phyloP scores from a whole-genome alignment of 2,797 vertebrate genomes.

The Phaenicophaeus curvirostris region DNA sequence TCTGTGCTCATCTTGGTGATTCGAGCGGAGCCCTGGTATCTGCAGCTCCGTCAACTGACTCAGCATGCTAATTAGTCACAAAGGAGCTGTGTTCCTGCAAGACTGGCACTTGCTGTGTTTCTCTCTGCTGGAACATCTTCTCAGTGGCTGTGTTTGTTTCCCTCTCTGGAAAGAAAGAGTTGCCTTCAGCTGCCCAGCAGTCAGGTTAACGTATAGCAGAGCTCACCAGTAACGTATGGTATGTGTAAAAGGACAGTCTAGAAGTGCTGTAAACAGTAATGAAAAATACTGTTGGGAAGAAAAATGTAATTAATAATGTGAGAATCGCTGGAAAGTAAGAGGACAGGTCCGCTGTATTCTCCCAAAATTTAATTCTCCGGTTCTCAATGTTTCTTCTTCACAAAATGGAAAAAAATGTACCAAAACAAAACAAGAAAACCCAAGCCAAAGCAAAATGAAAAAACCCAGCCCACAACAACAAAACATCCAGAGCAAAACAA shows the following conservation, averaged over 20 bases:
- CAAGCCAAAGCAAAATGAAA: neutral
- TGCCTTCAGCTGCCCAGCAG: neutral
- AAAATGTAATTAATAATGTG: neutral
- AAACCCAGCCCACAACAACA: neutral
- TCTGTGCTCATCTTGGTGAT: neutral
- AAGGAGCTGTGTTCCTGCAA: neutral
- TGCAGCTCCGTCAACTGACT: neutral
- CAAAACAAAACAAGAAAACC: neutral
- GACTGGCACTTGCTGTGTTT: neutral
- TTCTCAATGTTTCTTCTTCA: neutral
- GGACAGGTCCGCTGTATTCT: neutral
- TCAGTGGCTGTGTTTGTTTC: neutral
- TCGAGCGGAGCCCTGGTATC: slow-evolving; percentile 4
- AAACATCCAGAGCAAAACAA: neutral
- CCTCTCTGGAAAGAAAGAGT: neutral
- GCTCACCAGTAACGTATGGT: neutral
- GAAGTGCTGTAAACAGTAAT: neutral
- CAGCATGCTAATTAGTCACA: neutral
- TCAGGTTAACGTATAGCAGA: neutral
- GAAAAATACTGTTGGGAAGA: neutral
- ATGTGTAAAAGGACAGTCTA: neutral
- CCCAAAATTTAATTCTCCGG: neutral
- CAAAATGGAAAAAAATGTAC: fast-evolving
- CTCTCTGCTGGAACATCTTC: neutral
- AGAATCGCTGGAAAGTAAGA: neutral